Percentiles rank a stretch among this genome's conserved stretches.
Evolutionary conservation across 2,888 invertebrate genomes (phyloP).

Genomic region (Pristionchus maxplancki): DNA sequence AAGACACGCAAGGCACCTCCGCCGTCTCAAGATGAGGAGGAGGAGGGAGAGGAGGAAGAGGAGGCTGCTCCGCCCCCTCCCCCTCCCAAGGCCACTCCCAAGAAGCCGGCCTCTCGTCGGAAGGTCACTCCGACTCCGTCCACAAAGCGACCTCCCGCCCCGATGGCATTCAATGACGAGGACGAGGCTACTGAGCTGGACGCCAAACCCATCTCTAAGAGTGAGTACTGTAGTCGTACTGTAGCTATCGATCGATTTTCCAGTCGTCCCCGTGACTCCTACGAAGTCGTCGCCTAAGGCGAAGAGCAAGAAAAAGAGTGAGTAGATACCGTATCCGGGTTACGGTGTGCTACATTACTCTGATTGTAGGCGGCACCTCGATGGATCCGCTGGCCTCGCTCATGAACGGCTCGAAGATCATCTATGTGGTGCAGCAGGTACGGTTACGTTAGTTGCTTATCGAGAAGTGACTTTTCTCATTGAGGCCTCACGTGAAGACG

Average conservation of each 20-base stretch:
- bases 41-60: background rate
- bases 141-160: background rate
- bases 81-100: background rate
- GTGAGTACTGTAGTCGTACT: background rate
- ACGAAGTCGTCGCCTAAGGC: background rate
- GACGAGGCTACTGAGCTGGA: background rate
- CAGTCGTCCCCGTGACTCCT: background rate
- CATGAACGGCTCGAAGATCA: background rate
- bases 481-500: background rate
- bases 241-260: background rate
- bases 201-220: background rate
- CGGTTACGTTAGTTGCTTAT: background rate
- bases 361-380: background rate
- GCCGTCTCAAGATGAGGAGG: background rate
- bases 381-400: background rate
- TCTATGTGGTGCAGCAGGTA: background rate
- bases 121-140: background rate
- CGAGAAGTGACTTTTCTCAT: background rate
- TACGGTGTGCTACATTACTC: background rate
- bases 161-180: background rate
- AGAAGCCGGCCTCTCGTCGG: background rate
- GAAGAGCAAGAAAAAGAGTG: background rate
- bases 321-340: background rate
- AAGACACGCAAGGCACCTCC: background rate
- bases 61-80: background rate